Base-by-base conservation (phyloP, 2,113 vertebrate species). In the Pelecanoides urinatrix region DNA sequence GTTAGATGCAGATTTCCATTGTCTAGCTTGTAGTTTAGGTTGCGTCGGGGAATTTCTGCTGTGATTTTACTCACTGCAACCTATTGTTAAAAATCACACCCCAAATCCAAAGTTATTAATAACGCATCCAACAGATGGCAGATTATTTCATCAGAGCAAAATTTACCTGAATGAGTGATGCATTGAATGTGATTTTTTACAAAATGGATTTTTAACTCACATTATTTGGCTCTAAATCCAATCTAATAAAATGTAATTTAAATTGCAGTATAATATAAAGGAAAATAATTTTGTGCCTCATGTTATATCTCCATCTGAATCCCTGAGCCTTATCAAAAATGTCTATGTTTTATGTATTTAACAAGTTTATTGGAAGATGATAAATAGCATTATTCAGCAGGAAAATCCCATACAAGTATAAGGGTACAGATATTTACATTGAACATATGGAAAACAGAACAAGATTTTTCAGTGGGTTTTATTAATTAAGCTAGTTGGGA, bases 81-180 rank as follows among this genome's bases (percentile, higher is more conserved):
- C 2, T 3, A 85, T 96, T 92, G 91, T 83, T 97, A 95, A 97
- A 97, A 96, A 78, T 92, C 91, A 92, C 90, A 96, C 77, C 94
- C 91, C 90, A 95, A 95, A 93, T 96, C 90, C 92, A 95, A 92
- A 75, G 80, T 95, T 97, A 75, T 97, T 97, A 97, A 90, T 81
- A 96, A 74, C 22, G 2, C 40, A 92, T 95, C 90, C 45, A 61
- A 93, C 95, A 97, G 96, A 95, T 97, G 96, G 97, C 94, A 96
- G 94, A 87, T 70, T 91, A 92, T 91, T 98, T 92, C 86, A 63
- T 92, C 93, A 92, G 90, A 77, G 66, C 73, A 96, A 97, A 95
- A 96, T 97, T 91, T 88, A 76, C 68, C 89, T 95, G 92, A 96
- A 90, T 72, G 61, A 85, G 42, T 95, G 96, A 96, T 94, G 75